Base-by-base conservation (phyloP, 2,113 vertebrate genomes). In the Salvelinus alpinus region DNA sequence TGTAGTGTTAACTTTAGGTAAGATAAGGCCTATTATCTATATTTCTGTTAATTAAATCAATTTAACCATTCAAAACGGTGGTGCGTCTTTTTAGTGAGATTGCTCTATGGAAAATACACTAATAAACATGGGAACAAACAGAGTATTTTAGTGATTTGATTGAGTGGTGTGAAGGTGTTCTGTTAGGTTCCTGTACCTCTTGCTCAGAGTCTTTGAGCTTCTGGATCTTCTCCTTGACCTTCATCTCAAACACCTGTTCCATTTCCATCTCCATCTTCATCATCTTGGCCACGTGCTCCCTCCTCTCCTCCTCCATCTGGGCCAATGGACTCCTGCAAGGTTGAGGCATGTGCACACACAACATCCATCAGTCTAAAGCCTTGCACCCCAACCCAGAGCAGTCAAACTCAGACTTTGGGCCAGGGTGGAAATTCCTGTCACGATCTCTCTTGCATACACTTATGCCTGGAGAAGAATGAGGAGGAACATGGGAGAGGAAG, bases 231-330 rank as follows among this genome's bases (percentile, higher is more conserved):
- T 98, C 97, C 88, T 98, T 99, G 84, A 98, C 97, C 90, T 99
- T 98, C 96, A 98, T 99, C 83, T 98, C 96, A 89, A 99, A 99
- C 86, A 99, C 97, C 84, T 99, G 97, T 5, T 99, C 97, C 97
- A 99, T 98, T 88, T 99, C 97, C 92, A 95, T 96, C 74, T 99
- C 97, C 97, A 99, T 98, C 85, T 99, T 98, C 80, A 96, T 97
- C 96, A 98, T 98, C 90, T 97, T 98, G 60, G 95, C 88, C 84
- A 97, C 95, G 4, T 99, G 96, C 18, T 99, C 97, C 75, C 95
- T 92, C 78, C 96, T 93, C 87, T 98, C 97, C 86, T 98, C 96
- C 85, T 99, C 97, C 97, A 99, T 99, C 88, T 99, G 97, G 57
- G 96, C 96, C 74, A 99, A 85, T 0, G 97, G 97, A 82, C 96